Evolutionary conservation across 2,113 vertebrate genomes (phyloP), one percentile per base, ranked within the genome.

Genomic region (Verasper variegatus): DNA sequence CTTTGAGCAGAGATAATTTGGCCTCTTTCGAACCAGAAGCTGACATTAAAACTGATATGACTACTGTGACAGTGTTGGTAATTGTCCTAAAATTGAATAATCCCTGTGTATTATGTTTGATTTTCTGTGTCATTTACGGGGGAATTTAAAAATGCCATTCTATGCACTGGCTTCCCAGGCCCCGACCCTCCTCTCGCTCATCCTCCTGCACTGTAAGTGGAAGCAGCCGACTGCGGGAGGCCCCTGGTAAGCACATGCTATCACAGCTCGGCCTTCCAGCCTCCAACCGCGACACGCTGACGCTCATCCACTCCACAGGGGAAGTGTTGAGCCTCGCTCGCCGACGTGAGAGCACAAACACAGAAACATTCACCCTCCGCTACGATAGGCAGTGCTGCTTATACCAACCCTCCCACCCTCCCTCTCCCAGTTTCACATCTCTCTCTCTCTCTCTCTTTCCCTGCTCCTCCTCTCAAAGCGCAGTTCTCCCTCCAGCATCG

Each of bases 261-360:
- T 87, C 89, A 89, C 90, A 93, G 90, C 88, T 90, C 86, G 84
- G 86, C 82, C 87, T 81, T 60, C 82, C 83, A 88, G 81, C 87
- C 87, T 90, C 89, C 89, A 69, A 87, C 88, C 59, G 88, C 76
- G 80, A 80, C 89, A 75, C 68, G 73, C 86, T 86, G 88, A 81
- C 91, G 89, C 88, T 88, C 90, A 81, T 81, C 82, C 87, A 76
- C 90, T 88, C 90, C 76, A 77, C 88, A 86, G 86, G 87, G 81
- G 80, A 86, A 86, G 89, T 92, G 90, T 92, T 84, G 89, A 67
- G 75, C 71, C 89, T 87, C 69, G 26, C 79, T 81, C 27, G 35
- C 68, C 13, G 55, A 89, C 23, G 81, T 85, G 85, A 86, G 78
- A 91, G 86, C 83, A 74, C 85, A 89, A 86, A 92, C 85, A 92